These are phyloP conservation scores for Lucilia sericata DNA, from an alignment of 1,140 invertebrate genomes.

Conservation along the genomic window DNA sequence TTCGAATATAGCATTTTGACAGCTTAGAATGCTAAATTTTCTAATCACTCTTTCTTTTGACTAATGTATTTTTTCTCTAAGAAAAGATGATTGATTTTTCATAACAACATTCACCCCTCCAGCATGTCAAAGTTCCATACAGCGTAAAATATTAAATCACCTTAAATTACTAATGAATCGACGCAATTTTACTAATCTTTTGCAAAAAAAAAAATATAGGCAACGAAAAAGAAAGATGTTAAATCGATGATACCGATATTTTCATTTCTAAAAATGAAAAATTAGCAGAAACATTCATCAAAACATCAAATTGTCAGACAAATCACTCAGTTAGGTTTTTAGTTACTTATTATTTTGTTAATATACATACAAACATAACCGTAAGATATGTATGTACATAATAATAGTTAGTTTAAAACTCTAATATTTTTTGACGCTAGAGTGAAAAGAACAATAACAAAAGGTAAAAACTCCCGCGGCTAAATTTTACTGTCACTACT, in stretches of 20 bases:
- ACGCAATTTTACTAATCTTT: neutral
- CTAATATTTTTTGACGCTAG: neutral
- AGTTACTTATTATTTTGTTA: neutral
- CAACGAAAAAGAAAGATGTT: neutral
- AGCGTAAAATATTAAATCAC: constrained; percentile 3
- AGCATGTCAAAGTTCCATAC: constrained; percentile 43
- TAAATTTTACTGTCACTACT: neutral
- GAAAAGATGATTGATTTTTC: constrained; percentile 26
- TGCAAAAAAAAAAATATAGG: neutral
- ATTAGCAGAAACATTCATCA: neutral
- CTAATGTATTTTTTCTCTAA: neutral
- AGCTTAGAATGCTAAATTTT: neutral
- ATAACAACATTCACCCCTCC: neutral
- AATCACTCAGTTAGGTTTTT: neutral
- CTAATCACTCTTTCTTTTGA: neutral
- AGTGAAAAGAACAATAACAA: neutral
- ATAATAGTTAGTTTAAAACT: too few relatives aligned
- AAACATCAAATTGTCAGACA: neutral
- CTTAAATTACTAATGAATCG: neutral
- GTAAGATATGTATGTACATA: too few relatives aligned
- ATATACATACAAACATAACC: too few relatives aligned
- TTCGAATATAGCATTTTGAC: neutral
- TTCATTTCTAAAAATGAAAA: neutral
- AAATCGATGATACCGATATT: neutral
- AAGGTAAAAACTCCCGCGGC: neutral